A percentile compares a stretch with the other conserved stretches of the same genome.
These are phyloP conservation scores for Columba livia DNA, from an alignment of 2,113 vertebrate genomes.

Conservation along the genomic window DNA sequence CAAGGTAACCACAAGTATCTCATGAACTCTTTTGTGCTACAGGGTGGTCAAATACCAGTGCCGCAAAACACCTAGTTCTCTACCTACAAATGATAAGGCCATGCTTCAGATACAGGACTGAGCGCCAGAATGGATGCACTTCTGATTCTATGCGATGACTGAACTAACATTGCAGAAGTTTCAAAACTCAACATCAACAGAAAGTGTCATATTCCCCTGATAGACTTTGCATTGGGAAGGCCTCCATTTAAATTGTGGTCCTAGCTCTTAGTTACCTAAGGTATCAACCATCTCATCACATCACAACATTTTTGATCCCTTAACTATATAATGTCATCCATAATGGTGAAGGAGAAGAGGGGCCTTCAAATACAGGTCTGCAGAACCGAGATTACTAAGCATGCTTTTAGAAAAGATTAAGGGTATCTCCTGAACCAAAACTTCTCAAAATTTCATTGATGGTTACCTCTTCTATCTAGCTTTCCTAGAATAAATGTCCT, in stretches of 20 bases:
- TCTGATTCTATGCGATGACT: neutral
- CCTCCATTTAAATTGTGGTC: neutral
- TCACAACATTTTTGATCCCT: neutral
- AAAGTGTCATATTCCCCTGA: neutral
- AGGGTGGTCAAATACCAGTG: neutral
- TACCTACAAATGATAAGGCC: neutral
- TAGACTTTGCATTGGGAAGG: neutral
- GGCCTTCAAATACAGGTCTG: neutral
- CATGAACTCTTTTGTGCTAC: neutral
- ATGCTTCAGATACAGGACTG: neutral
- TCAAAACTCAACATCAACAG: neutral
- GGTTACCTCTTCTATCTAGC: neutral
- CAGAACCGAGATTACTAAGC: neutral
- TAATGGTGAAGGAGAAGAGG: neutral
- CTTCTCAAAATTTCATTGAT: neutral
- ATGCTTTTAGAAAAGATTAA: neutral
- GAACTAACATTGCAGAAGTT: neutral
- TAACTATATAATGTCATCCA: neutral
- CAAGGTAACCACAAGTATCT: conserved; percentile 25
- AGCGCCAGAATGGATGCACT: neutral
- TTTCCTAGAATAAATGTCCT: neutral
- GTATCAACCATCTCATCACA: neutral
- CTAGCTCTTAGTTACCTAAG: neutral
- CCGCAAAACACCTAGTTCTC: neutral
- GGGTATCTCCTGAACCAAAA: neutral